Evolutionary conservation across 1,140 invertebrate genomes (phyloP).

Genomic region (Drosophila persimilis): DNA sequence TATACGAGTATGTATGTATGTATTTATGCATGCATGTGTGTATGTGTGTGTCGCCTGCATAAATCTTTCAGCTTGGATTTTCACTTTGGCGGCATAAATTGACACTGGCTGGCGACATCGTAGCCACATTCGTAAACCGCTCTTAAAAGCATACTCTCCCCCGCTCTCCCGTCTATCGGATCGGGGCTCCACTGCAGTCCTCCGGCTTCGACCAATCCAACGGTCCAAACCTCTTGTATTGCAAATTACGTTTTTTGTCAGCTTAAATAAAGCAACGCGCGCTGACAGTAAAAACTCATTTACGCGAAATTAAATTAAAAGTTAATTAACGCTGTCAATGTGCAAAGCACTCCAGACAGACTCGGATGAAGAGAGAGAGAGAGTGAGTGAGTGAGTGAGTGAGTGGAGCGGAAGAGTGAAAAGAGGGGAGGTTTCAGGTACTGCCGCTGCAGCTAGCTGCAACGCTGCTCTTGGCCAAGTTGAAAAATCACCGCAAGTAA

Average conservation of each 20-base stretch:
- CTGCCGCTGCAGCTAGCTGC: conserved; percentile 25
- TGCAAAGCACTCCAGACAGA: conserved; percentile 70
- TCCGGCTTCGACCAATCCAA: conserved; percentile 12
- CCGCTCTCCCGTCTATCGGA: background rate
- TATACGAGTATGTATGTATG: no score
- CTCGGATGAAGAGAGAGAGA: background rate
- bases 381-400: no score
- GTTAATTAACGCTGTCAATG: conserved; percentile 82
- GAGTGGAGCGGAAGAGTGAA: no score
- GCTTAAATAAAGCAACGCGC: conserved; percentile 67
- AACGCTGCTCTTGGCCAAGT: conserved; percentile 64
- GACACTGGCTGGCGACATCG: conserved; percentile 64
- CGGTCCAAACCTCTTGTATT: conserved; percentile 48
- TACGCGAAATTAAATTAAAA: conserved; percentile 82
- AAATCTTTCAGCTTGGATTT: conserved; percentile 81
- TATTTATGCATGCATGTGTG: conserved; percentile 7
- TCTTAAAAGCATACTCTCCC: conserved; percentile 62
- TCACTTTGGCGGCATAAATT: conserved; percentile 80
- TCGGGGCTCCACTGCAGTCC: background rate
- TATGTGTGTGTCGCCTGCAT: conserved; percentile 47
- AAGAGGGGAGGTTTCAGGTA: conserved; percentile 11
- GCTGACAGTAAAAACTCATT: conserved; percentile 81
- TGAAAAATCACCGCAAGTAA: conserved; percentile 76
- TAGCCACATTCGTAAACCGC: conserved; percentile 73
- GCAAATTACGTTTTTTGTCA: conserved; percentile 64